A percentile compares a stretch with the other conserved stretches of the same genome.
These are phyloP conservation scores for Cichladusa arquata DNA, from an alignment of 2,113 vertebrate genomes.

Conservation along the genomic window DNA sequence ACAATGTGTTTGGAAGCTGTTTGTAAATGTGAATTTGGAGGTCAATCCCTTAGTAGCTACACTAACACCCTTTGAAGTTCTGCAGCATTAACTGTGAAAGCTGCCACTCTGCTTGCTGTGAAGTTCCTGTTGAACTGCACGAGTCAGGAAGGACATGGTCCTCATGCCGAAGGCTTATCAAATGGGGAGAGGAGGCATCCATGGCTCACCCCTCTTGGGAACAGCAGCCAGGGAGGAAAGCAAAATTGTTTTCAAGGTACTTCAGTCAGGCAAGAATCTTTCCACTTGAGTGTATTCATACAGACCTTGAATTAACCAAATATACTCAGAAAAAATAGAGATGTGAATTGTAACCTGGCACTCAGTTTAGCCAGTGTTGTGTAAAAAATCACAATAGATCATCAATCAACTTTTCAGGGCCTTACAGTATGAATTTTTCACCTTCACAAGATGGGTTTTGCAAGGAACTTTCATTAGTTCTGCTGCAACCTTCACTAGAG, in stretches of 20 bases:
- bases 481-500: background rate
- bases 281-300: background rate
- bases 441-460: background rate
- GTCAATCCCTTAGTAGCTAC: background rate
- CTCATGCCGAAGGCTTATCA: background rate
- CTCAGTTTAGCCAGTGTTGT: background rate
- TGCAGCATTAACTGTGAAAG: background rate
- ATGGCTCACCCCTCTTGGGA: fast-evolving
- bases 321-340: background rate
- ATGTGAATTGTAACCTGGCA: background rate
- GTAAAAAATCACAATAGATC: background rate
- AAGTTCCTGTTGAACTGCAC: background rate
- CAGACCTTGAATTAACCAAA: background rate
- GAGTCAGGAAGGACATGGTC: fast-evolving
- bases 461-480: background rate
- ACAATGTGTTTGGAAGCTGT: background rate
- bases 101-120: background rate
- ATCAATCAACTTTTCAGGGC: background rate
- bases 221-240: background rate
- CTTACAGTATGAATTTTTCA: background rate
- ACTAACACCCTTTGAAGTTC: background rate
- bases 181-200: too few species aligned
- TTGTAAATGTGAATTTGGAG: background rate
- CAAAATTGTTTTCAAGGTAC: background rate
- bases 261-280: fast-evolving